Evolutionary conservation across 2,797 vertebrate genomes (phyloP), one percentile per base, ranked within the genome.

Genomic region (Siniperca scherzeri): DNA sequence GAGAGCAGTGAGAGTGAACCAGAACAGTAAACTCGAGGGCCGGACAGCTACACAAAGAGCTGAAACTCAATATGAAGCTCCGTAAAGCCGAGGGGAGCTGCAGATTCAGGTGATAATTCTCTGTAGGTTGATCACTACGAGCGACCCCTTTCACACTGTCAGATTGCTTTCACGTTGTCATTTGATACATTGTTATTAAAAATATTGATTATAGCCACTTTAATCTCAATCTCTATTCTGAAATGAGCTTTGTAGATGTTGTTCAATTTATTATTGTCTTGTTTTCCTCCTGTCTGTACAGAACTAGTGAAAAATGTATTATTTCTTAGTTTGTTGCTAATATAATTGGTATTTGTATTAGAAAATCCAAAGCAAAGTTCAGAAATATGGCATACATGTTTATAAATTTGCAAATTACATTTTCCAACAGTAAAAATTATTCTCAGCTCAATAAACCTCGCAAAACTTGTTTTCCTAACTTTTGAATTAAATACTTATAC

Each of bases 401-500:
- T 30, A 74, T 55, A 1, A 7, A 65, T 48, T 46, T 73, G 4
- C 44, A 44, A 52, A 62, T 67, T 65, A 21, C 10, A 65, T 72
- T 80, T 76, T 72, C n/a, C 30, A 55, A 44, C 33, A 8, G 13
- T 80, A 13, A 30, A 56, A 72, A 44, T 4, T 71, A 70, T 69
- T 71, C 40, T 65, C 42, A 27, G 52, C 42, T 60, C 25, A 71
- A 65, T 19, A 46, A 52, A 9, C 36, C 50, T 75, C 25, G 4
- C 30, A 52, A 44, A 77, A 78, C 78, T 56, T 66, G 55, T 74
- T 82, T 82, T 72, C 40, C 7, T 4, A 61, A 81, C 56, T 78
- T 87, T 46, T 60, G 21, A 83, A 82, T 27, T 69, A n/a, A 80
- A 70, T 42, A 59, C 73, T 64, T 57, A 17, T 33, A 80, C 40